phyloP scores from a whole-genome alignment of 1,140 invertebrate species.

The honey bee (Apis mellifera) region DNA sequence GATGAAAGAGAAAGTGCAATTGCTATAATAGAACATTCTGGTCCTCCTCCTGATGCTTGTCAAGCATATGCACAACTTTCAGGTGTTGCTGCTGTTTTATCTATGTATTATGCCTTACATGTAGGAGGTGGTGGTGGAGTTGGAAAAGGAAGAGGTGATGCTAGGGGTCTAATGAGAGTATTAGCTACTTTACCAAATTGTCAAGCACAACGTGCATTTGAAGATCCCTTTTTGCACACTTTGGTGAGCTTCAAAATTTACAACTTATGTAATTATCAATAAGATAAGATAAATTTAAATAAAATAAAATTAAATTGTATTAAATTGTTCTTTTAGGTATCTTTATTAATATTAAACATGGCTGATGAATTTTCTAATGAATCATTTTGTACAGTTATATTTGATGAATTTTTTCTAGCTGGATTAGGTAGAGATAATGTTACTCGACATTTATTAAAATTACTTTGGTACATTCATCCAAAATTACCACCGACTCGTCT shows the following conservation, averaged over 20 bases:
- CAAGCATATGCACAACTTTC: constrained; percentile 95
- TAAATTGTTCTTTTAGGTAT: constrained; percentile 82
- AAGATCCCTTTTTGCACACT: constrained; percentile 97
- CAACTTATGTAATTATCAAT: background rate
- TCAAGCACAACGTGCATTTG: constrained; percentile 95
- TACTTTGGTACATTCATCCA: constrained; percentile 95
- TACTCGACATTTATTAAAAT: constrained; percentile 94
- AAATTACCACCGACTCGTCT: constrained; percentile 91
- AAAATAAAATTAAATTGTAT: constrained; percentile 40
- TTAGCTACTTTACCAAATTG: constrained; percentile 94
- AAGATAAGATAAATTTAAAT: background rate
- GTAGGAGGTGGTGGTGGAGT: constrained; percentile 89
- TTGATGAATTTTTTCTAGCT: constrained; percentile 98
- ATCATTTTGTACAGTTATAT: constrained; percentile 97
- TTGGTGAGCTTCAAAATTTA: constrained; percentile 82
- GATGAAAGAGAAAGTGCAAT: constrained; percentile 96
- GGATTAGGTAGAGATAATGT: constrained; percentile 95
- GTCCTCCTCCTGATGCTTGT: constrained; percentile 95
- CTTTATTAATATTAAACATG: constrained; percentile 90
- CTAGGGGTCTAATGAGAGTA: constrained; percentile 92
- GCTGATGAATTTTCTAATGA: constrained; percentile 95
- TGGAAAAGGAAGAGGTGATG: constrained; percentile 89
- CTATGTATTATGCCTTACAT: constrained; percentile 97
- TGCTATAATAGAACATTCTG: constrained; percentile 96
- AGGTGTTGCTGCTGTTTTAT: constrained; percentile 93